Evolutionary conservation across 2,797 vertebrate species (phyloP).

Genomic region (Hozukius guyotensis): DNA sequence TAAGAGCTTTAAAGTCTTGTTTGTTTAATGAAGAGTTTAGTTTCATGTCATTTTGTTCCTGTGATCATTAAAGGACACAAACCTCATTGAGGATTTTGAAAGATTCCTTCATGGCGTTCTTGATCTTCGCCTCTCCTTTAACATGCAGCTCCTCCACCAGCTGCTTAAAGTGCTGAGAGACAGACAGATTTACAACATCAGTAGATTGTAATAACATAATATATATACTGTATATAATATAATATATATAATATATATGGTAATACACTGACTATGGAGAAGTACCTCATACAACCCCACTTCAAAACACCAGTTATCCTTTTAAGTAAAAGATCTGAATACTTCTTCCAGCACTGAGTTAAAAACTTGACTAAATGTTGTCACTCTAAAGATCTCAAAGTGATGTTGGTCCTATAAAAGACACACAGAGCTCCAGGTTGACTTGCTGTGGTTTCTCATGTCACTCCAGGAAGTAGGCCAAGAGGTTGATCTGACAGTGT

Average conservation of each 20-base stretch:
- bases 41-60: too few species aligned
- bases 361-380: not conserved
- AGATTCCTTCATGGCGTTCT: slow-evolving; percentile 91
- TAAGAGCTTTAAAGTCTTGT: too few species aligned
- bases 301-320: too few species aligned
- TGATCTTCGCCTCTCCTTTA: slow-evolving; percentile 94
- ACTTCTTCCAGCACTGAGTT: too few species aligned
- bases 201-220: too few species aligned
- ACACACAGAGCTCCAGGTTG: not conserved
- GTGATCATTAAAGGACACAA: slow-evolving; percentile 20
- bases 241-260: too few species aligned
- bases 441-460: not conserved
- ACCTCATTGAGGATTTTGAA: slow-evolving; percentile 95
- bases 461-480: not conserved
- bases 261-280: not conserved
- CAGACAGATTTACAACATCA: not conserved
- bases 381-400: not conserved
- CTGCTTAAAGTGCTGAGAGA: slow-evolving; percentile 92
- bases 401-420: not conserved
- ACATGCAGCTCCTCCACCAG: slow-evolving; percentile 92
- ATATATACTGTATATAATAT: too few species aligned
- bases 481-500: not conserved
- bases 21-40: too few species aligned
- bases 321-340: too few species aligned
- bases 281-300: too few species aligned